These are phyloP conservation scores for Tenebrio molitor DNA, from an alignment of 1,140 invertebrate species.

Conservation along the genomic window DNA sequence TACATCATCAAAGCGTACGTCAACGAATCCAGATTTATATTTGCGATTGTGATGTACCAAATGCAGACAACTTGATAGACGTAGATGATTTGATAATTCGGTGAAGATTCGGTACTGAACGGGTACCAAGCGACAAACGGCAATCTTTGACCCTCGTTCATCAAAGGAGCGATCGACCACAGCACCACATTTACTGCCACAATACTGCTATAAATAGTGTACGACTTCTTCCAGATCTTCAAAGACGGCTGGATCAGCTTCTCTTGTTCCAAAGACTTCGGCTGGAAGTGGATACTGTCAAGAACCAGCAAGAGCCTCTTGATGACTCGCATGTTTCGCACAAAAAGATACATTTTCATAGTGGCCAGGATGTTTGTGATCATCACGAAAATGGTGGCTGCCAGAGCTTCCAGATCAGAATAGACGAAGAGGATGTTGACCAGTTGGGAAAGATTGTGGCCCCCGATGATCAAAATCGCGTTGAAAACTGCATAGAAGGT, in stretches of 20 bases:
- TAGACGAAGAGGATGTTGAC: conserved; percentile 6
- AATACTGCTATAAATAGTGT: not conserved
- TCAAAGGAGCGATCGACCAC: conserved; percentile 3
- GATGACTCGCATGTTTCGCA: not conserved
- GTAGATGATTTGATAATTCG: conserved; percentile 17
- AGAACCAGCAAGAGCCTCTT: not conserved
- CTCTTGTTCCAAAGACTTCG: not conserved
- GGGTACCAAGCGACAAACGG: conserved; percentile 31
- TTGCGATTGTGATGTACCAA: not conserved
- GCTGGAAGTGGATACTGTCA: not conserved
- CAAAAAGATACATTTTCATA: conserved; percentile 1
- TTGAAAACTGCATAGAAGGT: not conserved
- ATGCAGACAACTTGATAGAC: conserved; percentile 25
- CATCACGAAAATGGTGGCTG: not conserved
- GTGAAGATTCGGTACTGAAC: not conserved
- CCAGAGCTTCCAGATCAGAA: not conserved
- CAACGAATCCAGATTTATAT: conserved; percentile 11
- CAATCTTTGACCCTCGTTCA: conserved; percentile 1
- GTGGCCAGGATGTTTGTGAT: conserved; percentile 5
- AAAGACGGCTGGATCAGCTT: not conserved
- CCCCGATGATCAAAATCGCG: not conserved
- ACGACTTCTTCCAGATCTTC: not conserved
- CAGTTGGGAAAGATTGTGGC: conserved; percentile 5
- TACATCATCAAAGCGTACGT: conserved; percentile 3
- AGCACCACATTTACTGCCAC: not conserved